Evolutionary conservation across 2,113 vertebrate species (phyloP), one percentile per base, ranked within the genome.

Genomic region (Murina feae): DNA sequence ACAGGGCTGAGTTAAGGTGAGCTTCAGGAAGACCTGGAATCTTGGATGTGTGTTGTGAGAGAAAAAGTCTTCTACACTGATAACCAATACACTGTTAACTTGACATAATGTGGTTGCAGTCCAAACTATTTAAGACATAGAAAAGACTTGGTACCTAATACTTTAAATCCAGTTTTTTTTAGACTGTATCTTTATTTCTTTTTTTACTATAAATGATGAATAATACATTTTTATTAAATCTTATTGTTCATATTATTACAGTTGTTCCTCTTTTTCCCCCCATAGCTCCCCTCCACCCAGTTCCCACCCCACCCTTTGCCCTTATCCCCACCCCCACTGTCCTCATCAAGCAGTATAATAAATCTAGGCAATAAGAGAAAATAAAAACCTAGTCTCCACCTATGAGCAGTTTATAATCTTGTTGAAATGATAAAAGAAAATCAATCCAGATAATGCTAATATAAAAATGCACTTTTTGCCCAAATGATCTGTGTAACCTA

Each of bases 311-410:
- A n/a, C n/a, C n/a, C n/a, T n/a, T n/a, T n/a, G n/a, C n/a, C n/a
- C n/a, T n/a, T n/a, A n/a, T n/a, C n/a, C n/a, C n/a, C n/a, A n/a
- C n/a, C n/a, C n/a, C n/a, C n/a, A n/a, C n/a, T n/a, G n/a, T n/a
- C n/a, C n/a, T n/a, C n/a, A n/a, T n/a, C n/a, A n/a, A 95, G 25
- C 18, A 75, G 39, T 68, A 13, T 78, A 81, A 95, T 90, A 75
- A 91, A 89, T 51, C 5, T 65, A 44, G n/a, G 9, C 28, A 94
- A 75, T 42, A 20, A 75, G 60, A 63, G 53, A 75, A 87, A 79
- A 35, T 39, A 4, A 78, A 91, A 75, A 76, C 28, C n/a, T 65
- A 75, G 10, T 84, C 8, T 93, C n/a, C 8, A 63, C 20, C n/a
- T 75, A 49, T 8, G 82, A 60, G 8, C 1, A 44, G 20, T 68